Conservation (phyloP, 2,888 invertebrate species). For the Rhagophthalmus giganteus region DNA sequence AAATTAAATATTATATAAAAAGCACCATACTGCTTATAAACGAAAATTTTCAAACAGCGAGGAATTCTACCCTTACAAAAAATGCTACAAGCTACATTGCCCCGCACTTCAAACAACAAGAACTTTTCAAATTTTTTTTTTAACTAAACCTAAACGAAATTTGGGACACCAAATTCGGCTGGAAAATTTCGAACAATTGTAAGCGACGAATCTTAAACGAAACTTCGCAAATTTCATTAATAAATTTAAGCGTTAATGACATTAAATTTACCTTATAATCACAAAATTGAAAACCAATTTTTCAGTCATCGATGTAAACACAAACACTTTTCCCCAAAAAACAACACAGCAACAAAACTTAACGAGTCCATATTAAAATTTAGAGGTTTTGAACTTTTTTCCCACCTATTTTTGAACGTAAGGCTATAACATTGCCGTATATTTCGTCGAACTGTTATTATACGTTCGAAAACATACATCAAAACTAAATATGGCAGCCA, state of each 20-base stretch:
- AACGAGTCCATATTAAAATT: constrained; percentile 51
- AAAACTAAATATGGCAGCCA: constrained; percentile 86
- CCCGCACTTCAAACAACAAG: too few relatives aligned
- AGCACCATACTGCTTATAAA: too few relatives aligned
- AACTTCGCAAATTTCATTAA: too few relatives aligned
- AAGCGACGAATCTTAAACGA: too few relatives aligned
- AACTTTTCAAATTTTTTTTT: too few relatives aligned
- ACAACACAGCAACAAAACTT: constrained; percentile 52
- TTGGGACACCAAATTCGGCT: too few relatives aligned
- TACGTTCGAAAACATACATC: constrained; percentile 75
- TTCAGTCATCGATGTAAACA: constrained; percentile 77
- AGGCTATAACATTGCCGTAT: constrained; percentile 51
- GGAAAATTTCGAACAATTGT: too few relatives aligned
- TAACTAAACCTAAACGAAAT: too few relatives aligned
- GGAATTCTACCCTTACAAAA: too few relatives aligned
- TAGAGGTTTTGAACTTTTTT: constrained; percentile 54
- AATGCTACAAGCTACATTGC: too few relatives aligned
- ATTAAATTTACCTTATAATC: constrained; percentile 58
- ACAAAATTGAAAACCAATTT: constrained; percentile 66
- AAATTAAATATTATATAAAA: too few relatives aligned
- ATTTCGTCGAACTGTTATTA: constrained; percentile 51
- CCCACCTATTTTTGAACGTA: constrained; percentile 48
- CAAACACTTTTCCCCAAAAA: constrained; percentile 61
- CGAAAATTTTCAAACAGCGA: too few relatives aligned
- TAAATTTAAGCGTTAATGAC: neutral